Conservation (phyloP, 2,888 invertebrate genomes). For the Tinea trinotella region DNA sequence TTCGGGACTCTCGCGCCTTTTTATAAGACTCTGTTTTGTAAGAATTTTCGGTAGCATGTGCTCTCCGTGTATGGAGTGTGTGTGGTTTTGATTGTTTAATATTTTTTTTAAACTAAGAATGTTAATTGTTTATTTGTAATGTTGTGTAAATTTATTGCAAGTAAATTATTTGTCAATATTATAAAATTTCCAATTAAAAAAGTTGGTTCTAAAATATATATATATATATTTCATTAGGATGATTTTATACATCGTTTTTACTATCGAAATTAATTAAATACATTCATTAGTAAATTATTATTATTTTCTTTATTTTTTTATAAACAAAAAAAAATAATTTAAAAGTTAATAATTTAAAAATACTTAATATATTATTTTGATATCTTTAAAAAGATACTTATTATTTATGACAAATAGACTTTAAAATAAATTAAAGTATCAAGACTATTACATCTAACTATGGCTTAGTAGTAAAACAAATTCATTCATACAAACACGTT, state of each 20-base stretch:
- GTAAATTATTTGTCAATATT: no score
- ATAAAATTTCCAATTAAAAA: no score
- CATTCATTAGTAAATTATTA: no score
- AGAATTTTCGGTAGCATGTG: conserved; percentile 13
- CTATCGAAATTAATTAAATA: no score
- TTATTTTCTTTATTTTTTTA: not conserved
- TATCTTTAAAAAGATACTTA: no score
- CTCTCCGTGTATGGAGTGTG: conserved; percentile 4
- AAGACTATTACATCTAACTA: conserved; percentile 27
- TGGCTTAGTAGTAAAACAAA: conserved; percentile 26
- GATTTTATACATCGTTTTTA: no score
- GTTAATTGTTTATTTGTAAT: no score
- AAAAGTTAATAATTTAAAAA: not conserved
- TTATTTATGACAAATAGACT: no score
- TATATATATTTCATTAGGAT: no score
- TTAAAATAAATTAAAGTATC: conserved; percentile 34
- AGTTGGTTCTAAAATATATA: no score
- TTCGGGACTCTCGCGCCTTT: conserved; percentile 30
- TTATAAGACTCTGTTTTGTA: conserved; percentile 13
- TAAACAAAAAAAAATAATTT: no score
- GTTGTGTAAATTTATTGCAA: not conserved
- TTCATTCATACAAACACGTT: conserved; percentile 44
- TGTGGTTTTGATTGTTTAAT: conserved; percentile 35
- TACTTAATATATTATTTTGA: not conserved
- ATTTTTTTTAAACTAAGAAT: not conserved